Base-by-base conservation (phyloP, 2,797 vertebrate genomes). In the Spondyliosoma cantharus region DNA sequence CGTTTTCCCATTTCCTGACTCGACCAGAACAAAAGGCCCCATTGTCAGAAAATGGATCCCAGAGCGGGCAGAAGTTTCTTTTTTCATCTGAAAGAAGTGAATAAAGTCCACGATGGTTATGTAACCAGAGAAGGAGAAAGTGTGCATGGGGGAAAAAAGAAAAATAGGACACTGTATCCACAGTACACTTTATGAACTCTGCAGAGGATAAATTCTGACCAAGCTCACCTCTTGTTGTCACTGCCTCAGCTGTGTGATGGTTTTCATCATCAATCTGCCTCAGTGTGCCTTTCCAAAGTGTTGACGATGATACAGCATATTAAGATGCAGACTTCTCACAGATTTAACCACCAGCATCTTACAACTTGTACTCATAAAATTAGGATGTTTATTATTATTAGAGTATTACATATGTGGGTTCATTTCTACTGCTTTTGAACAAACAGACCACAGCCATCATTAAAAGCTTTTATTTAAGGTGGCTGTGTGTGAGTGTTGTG, bases 1-100 rank as follows among this genome's bases (percentile, higher is more conserved):
- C 78, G 74, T 71, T 71, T 64, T 81, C 82, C 78, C 86, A 86
- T 90, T 92, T 91, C 88, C 87, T 91, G 89, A 80, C 83, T 79
- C 59, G 49, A 89, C 69, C 85, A 86, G 88, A 93, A 95, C 94
- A 96, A 95, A 95, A 94, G 86, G 61, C 61, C 81, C 81, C 88
- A 92, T 94, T 96, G 94, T 95, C 76, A 86, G 90, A 81, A 93
- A 94, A 94, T 92, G 85, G 89, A 91, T 94, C 86, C 87, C 93
- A 93, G 83, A 85, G 89, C 72, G 72, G 52, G 81, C 78, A 86
- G 78, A 89, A 84, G 84, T 93, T 91, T 92, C 65, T 86, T 90
- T 92, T 37, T 89, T 89, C 80, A 81, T 85, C 78, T 85, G 45
- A 91, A 81, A 90, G 70, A 83, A 78, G 56, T 72, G 80, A 89